Evolutionary conservation across 2,888 invertebrate genomes (phyloP).

Genomic region (Ectemnius cavifrons): DNA sequence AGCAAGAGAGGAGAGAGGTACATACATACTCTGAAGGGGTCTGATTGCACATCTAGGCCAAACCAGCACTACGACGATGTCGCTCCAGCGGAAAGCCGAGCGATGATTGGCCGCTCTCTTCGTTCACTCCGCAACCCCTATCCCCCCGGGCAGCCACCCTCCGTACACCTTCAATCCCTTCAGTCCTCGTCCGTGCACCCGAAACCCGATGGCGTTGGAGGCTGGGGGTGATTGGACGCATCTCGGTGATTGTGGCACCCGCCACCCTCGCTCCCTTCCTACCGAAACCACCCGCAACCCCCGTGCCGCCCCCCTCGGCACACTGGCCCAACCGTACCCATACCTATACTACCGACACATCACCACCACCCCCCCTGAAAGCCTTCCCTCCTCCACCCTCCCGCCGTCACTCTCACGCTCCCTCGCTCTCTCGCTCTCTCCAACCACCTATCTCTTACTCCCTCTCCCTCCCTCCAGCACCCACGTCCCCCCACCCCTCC

Average conservation of each 20-base stretch:
- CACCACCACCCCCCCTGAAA: too few relatives aligned
- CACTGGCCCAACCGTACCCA: slow-evolving; percentile 42
- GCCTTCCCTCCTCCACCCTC: slow-evolving; percentile 2
- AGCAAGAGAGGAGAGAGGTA: slow-evolving; percentile 60
- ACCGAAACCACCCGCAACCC: slow-evolving; percentile 39
- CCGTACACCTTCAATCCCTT: slow-evolving; percentile 58
- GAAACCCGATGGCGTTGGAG: slow-evolving; percentile 67
- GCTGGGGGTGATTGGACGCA: slow-evolving; percentile 77
- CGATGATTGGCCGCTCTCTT: slow-evolving; percentile 74
- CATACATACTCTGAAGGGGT: slow-evolving; percentile 76
- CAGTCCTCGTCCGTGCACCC: slow-evolving; percentile 60
- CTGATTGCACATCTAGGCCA: slow-evolving; percentile 79
- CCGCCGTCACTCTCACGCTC: slow-evolving; percentile 28
- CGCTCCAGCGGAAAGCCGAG: slow-evolving; percentile 75
- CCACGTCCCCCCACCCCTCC: slow-evolving; percentile 53
- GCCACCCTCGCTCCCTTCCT: slow-evolving; percentile 58
- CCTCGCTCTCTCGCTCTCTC: background rate
- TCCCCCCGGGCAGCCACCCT: slow-evolving; percentile 51
- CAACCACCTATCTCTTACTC: slow-evolving; percentile 27
- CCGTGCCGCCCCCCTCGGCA: slow-evolving; percentile 23
- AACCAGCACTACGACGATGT: slow-evolving; percentile 74
- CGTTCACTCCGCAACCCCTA: slow-evolving; percentile 52
- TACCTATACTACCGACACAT: slow-evolving; percentile 24
- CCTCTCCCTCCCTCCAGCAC: slow-evolving; percentile 11
- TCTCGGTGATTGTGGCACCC: slow-evolving; percentile 77